phyloP scores from a whole-genome alignment of 2,797 vertebrate species.

The Mionectes olivaceus region DNA sequence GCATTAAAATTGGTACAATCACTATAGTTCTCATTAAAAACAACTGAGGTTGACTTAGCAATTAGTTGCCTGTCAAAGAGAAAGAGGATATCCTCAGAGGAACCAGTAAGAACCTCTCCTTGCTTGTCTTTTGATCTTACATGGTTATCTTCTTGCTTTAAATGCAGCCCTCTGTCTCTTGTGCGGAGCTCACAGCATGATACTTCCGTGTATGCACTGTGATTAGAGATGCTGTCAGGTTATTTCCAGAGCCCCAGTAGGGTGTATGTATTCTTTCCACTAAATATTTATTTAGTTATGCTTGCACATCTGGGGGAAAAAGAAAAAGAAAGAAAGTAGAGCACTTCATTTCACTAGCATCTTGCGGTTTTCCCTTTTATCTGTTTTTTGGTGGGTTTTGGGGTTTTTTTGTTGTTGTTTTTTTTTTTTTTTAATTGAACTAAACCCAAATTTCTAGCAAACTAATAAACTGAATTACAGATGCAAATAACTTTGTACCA shows the following conservation, averaged over 20 bases:
- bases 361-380: background rate
- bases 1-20: background rate
- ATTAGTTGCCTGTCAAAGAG: slow-evolving; percentile 27
- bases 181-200: background rate
- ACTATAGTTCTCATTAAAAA: slow-evolving; percentile 32
- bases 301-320: background rate
- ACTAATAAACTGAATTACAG: background rate
- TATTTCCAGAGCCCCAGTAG: slow-evolving; percentile 19
- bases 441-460: background rate
- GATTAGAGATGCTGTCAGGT: slow-evolving; percentile 11
- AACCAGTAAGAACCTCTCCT: background rate
- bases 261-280: background rate
- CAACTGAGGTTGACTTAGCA: background rate
- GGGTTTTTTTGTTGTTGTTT: background rate
- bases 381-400: background rate
- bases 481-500: background rate
- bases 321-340: background rate
- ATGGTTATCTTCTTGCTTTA: slow-evolving; percentile 1
- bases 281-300: slow-evolving; percentile 38
- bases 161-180: slow-evolving; percentile 3
- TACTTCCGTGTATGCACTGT: background rate
- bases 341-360: background rate
- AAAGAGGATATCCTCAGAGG: slow-evolving; percentile 29
- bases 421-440: background rate
- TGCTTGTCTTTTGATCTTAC: slow-evolving; percentile 46